These are phyloP conservation scores for Lates japonicus DNA, from an alignment of 2,797 vertebrate species.

Conservation along the genomic window DNA sequence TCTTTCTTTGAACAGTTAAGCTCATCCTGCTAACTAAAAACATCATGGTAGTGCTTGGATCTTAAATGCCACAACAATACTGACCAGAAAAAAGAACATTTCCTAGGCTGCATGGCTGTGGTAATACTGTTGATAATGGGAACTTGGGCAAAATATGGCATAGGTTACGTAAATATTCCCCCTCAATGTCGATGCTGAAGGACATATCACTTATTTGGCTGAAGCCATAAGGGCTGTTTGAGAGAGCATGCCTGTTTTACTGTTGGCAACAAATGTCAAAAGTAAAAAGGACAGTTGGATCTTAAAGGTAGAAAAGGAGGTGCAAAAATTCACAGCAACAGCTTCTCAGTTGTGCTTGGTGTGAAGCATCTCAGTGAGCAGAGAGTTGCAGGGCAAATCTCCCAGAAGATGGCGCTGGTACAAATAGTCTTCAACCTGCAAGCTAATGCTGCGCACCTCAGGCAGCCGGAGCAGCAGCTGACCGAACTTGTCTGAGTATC, in stretches of 20 bases:
- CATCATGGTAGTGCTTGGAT: conserved; percentile 32
- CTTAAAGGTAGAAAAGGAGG: neutral
- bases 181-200: conserved; percentile 8
- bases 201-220: neutral
- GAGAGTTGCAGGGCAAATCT: conserved; percentile 89
- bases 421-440: conserved; percentile 89
- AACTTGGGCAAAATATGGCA: conserved; percentile 1
- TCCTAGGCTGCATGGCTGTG: conserved; percentile 11
- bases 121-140: conserved; percentile 65
- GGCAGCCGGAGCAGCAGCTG: conserved; percentile 89
- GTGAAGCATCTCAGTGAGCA: conserved; percentile 90
- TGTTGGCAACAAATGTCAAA: neutral
- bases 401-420: conserved; percentile 89
- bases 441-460: conserved; percentile 89
- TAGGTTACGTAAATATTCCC: neutral
- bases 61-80: conserved; percentile 38
- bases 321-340: conserved; percentile 5
- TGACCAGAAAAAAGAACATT: conserved; percentile 22
- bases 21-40: conserved; percentile 12
- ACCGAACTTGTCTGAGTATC: conserved; percentile 88
- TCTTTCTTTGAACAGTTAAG: conserved; percentile 20
- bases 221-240: neutral
- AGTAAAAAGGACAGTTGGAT: neutral
- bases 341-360: conserved; percentile 84
- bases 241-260: neutral